Evolutionary conservation across 2,888 invertebrate genomes (phyloP), one percentile per base, ranked within the genome.

Genomic region (Cantharis flavilabris): DNA sequence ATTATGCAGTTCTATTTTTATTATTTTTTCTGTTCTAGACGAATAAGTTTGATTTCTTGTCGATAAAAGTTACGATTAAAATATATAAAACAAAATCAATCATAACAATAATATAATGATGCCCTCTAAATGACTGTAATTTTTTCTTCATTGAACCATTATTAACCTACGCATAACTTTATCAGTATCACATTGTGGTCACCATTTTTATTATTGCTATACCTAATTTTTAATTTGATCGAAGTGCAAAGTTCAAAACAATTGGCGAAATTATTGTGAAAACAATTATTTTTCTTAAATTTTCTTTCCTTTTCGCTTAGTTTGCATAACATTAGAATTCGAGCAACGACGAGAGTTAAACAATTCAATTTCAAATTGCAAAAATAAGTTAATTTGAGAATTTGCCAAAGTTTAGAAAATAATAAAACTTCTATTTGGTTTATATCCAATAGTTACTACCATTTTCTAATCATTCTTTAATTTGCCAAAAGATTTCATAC

Each of bases 41-140:
- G 49, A 49, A 49, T 49, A 7, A 49, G 7, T 49, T 49, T 7
- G n/a, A 49, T n/a, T n/a, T 49, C 7, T 49, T n/a, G 49, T n/a
- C 9, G 9, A n/a, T 49, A n/a, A 49, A n/a, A 2, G 49, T 7
- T 49, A 7, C 2, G 49, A 49, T 49, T 49, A 49, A 49, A n/a
- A 49, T 7, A n/a, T n/a, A 49, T n/a, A 49, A 49, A 33, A 62
- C 62, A 62, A 70, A 30, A 20, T 70, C 30, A 70, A 70, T n/a
- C 62, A 62, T 62, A 23, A 20, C 20, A 20, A 23, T n/a, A 26
- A 26, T 9, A 28, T 26, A 16, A 62, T 70, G 20, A 62, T 62
- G 70, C 62, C 70, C 70, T 70, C 70, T 70, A 70, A 62, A 20
- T 70, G 70, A 62, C 70, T 7, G 70, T 49, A 49, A 49, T 30